Evolutionary conservation across 1,140 invertebrate genomes (phyloP), one percentile per base, ranked within the genome.

Genomic region (Drosophila teissieri): DNA sequence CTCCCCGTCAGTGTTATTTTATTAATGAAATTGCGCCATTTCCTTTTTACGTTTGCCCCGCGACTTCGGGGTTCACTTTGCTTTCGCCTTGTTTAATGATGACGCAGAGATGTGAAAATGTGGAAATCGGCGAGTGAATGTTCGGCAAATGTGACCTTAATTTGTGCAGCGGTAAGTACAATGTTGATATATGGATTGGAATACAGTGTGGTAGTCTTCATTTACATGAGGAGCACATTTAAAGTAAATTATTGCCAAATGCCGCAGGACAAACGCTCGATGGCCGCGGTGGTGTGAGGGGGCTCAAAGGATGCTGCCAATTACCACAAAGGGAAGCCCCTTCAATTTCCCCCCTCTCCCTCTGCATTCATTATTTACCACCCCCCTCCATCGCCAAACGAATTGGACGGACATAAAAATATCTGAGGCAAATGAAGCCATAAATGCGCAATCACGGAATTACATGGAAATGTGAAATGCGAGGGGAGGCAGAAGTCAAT

Each of bases 401-500:
- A 84, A 79, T 83, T 45, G 73, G 42, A 82, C 45, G 72, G 39
- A 82, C 68, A 90, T 90, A 86, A 90, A 90, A 85, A 78, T 74
- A 69, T 78, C 81, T 76, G 53, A 78, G 65, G 51, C 65, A 90
- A 86, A 90, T 90, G 73, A 90, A 90, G 88, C 86, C 88, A 90
- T 90, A 90, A 90, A 90, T 90, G 82, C 88, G 88, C 82, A 90
- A 90, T 90, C 82, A 90, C 86, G 77, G 85, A 86, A 90, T 90
- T 88, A 82, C 79, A 83, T 24, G 75, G 81, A 52, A 69, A 65
- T 70, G 52, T 69, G 44, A 45, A 64, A 19, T 19, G 19, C 2
- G 46, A 12, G 22, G 44, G 40, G 24, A 22, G 22, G 12, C 22
- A 24, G 22, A 24, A 34, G 37, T 56, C 19, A 17, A 31, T 31